Base-by-base conservation (phyloP, 2,888 invertebrate species). In the Dastarcus helophoroides region DNA sequence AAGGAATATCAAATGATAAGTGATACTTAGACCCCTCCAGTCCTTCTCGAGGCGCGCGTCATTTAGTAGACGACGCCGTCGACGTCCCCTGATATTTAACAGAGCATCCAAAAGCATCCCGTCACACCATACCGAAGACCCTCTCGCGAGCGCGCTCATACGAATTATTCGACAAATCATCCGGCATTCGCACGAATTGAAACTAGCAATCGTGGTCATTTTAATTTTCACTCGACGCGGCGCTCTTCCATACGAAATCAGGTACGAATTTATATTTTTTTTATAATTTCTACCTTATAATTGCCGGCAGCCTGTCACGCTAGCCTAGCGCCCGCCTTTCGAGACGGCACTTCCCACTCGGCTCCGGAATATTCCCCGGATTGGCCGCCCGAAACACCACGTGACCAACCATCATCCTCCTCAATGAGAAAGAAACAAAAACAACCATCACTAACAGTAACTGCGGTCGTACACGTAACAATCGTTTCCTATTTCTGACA, bases 381-480 rank as follows among this genome's bases (percentile, higher is more conserved):
- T 62, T 63, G 61, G 63, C 39, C 41, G 42, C 33, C 38, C 37
- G 31, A 21, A 28, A 38, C 38, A 44, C 56, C 63, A 63, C 62
- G 62, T 63, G 63, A 62, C 54, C 54, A 51, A 51, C 59, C 56
- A 54, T 58, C 58, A 55, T 55, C 60, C 58, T 57, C 60, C 57
- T 58, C 56, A 52, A 55, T 54, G 54, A 53, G 58, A 60, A 61
- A 61, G 61, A 61, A 63, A 62, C 61, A 62, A 62, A 62, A 62
- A 62, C 61, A 62, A 63, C 55, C 56, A 52, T 56, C 58, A 54
- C 58, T 55, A 58, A 57, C 60, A 60, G 58, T 60, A 56, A 59
- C 59, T 57, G 51, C 55, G 54, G 53, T 54, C 55, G 54, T 50
- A 54, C 58, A 58, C 57, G 57, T 56, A 58, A 60, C 60, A 58